Evolutionary conservation across 2,888 invertebrate species (phyloP).

Genomic region (Ochropacha duplaris): DNA sequence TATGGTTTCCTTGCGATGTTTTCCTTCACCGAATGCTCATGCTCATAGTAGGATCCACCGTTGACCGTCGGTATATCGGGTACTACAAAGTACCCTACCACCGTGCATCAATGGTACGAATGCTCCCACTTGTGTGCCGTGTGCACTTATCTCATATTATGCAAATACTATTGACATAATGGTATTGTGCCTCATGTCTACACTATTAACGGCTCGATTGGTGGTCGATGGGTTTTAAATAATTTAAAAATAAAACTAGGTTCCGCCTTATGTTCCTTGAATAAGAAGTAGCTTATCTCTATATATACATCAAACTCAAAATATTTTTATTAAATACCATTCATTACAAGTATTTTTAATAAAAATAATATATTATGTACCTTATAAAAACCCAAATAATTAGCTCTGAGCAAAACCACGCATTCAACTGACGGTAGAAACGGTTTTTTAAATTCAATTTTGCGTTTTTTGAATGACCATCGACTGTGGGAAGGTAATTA

Average conservation of each 20-base stretch:
- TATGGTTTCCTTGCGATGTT: too few relatives aligned
- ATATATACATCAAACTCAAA: too few relatives aligned
- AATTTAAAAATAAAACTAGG: not conserved
- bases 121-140: conserved; percentile 33
- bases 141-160: conserved; percentile 41
- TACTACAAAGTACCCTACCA: too few relatives aligned
- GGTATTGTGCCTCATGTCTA: conserved; percentile 71
- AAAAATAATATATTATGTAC: too few relatives aligned
- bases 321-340: too few relatives aligned
- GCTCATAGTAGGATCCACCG: too few relatives aligned
- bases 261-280: too few relatives aligned
- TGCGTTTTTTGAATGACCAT: not conserved
- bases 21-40: too few relatives aligned
- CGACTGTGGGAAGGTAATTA: conserved; percentile 9
- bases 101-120: not conserved
- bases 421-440: not conserved
- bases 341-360: too few relatives aligned
- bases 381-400: not conserved
- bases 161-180: conserved; percentile 34
- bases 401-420: not conserved
- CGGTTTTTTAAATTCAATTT: not conserved
- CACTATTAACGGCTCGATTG: conserved; percentile 69
- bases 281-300: too few relatives aligned
- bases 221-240: conserved; percentile 28
- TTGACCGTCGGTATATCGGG: too few relatives aligned